Conservation (phyloP, 2,113 vertebrate species). For the Redunca redunca region DNA sequence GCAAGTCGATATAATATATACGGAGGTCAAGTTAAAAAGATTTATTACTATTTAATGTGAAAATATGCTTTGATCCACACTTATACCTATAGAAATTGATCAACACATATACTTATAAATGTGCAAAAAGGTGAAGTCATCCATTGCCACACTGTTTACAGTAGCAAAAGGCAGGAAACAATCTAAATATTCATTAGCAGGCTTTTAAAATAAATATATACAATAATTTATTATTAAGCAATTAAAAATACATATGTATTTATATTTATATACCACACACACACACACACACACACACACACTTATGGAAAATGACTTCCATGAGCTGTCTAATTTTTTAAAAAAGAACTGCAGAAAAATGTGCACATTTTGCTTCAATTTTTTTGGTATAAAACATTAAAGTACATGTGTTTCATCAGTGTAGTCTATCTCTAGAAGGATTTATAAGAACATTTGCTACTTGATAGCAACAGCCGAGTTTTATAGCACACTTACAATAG, state of each 20-base stretch:
- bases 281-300: neutral
- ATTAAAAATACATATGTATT: neutral
- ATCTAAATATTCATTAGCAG: neutral
- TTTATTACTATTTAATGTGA: neutral
- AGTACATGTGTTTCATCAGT: neutral
- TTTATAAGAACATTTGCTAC: neutral
- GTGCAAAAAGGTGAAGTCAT: neutral
- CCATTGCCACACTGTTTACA: neutral
- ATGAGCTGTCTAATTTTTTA: neutral
- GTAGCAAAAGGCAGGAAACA: neutral
- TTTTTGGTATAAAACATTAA: neutral
- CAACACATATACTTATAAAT: neutral
- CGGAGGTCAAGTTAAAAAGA: neutral
- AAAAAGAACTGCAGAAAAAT: neutral
- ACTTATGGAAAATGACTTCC: neutral
- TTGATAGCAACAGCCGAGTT: neutral
- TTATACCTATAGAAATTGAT: neutral
- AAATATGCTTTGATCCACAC: neutral
- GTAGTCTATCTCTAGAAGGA: neutral
- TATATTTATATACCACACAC: neutral
- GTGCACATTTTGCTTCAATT: neutral
- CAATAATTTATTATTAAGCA: neutral
- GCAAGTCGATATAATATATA: neutral
- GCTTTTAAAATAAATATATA: neutral
- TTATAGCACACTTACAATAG: neutral